Evolutionary conservation across 1,140 invertebrate species (phyloP), one percentile per base, ranked within the genome.

Genomic region (Mactra quadrangularis): DNA sequence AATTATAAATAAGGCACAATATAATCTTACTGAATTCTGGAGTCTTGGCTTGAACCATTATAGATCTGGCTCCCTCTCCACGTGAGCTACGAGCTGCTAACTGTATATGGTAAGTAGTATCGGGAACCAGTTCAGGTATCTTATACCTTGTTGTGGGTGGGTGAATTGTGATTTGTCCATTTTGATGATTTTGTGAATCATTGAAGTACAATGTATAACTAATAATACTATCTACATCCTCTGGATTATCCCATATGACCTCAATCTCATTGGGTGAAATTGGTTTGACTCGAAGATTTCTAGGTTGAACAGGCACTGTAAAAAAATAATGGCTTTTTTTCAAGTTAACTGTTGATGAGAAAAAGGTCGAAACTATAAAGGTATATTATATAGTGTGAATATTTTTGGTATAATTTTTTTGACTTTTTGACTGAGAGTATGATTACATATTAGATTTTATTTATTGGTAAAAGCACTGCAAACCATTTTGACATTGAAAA

Each of bases 171-270:
- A 89, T 94, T 2, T 88, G 87, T n/a, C 86, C 94, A 85, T 95
- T 95, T 94, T 96, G 91, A 13, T 97, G 96, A 89, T 97, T 98
- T 55, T 88, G 86, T 29, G 98, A 98, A 91, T 99, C 98, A 93
- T 99, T 99, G 97, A 97, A 99, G 90, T 99, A 99, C 2, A 99
- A 94, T 94, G 98, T 97, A 94, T 99, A 99, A 88, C 96, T 97
- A 53, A 97, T 95, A 90, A 99, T 98, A 92, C 96, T 97, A 92
- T 98, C 97, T 0, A 72, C 66, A 94, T 98, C 97, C 85, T 96
- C 94, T 19, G 98, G 98, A 89, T 96, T 95, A 70, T 95, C 96
- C 98, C 98, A 99, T 86, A 96, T 95, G 87, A 99, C 94, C 72
- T 96, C 96, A 59, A 98, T 96, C 68, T 95, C 83, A 66, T 91